These are phyloP conservation scores for Stigmatopora nigra DNA, from an alignment of 2,113 vertebrate genomes.

Conservation along the genomic window DNA sequence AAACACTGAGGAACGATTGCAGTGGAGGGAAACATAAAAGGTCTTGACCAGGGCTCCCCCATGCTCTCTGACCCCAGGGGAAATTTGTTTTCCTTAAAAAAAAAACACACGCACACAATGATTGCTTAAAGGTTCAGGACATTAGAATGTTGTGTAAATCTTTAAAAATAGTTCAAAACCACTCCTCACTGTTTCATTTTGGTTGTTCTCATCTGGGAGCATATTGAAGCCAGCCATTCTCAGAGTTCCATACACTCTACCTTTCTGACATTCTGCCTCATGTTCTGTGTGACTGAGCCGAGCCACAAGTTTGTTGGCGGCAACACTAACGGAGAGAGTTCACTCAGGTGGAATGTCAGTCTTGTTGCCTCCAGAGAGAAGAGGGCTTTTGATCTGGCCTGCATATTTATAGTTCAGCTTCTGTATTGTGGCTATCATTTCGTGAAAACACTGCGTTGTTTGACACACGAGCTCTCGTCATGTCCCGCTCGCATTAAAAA, in stretches of 20 bases:
- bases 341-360: constrained; percentile 40
- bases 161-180: constrained; percentile 31
- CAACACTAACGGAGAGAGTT: constrained; percentile 27
- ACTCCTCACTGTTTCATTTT: constrained; percentile 38
- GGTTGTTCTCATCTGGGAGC: constrained; percentile 40
- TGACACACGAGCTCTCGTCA: constrained; percentile 45
- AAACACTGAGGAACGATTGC: constrained; percentile 53
- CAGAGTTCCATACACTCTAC: constrained; percentile 29
- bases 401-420: constrained; percentile 43
- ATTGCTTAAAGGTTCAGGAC: constrained; percentile 56
- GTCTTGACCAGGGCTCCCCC: constrained; percentile 48
- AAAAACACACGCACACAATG: constrained; percentile 35
- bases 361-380: constrained; percentile 17
- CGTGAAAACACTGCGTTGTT: constrained; percentile 42
- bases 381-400: constrained; percentile 30
- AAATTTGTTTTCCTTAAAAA: constrained; percentile 67
- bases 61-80: constrained; percentile 47
- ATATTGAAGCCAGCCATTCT: constrained; percentile 12
- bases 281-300: constrained; percentile 1
- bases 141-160: constrained; percentile 58
- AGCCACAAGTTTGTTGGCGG: constrained; percentile 41
- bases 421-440: constrained; percentile 41
- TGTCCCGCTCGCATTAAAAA: constrained; percentile 24
- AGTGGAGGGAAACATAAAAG: constrained; percentile 49
- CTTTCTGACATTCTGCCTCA: constrained; percentile 13